phyloP scores from a whole-genome alignment of 2,113 vertebrate species.

The Microcebus murinus region DNA sequence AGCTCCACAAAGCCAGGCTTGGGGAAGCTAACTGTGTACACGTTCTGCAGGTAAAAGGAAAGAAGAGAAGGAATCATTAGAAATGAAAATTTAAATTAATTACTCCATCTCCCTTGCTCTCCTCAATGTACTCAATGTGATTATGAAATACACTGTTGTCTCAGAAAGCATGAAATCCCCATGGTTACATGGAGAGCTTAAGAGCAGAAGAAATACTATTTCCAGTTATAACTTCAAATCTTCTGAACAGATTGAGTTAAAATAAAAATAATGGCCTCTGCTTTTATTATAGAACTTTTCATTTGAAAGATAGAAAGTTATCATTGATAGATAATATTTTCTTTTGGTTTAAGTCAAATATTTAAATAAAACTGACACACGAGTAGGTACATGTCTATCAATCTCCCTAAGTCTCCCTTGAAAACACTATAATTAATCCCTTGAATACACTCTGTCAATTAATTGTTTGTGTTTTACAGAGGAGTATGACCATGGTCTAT shows the following conservation, averaged over 20 bases:
- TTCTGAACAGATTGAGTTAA: not conserved
- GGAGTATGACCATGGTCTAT: not conserved
- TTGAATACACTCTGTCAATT: not conserved
- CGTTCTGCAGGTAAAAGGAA: slow-evolving; percentile 87
- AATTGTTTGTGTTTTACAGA: slow-evolving; percentile 59
- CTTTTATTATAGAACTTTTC: slow-evolving; percentile 51
- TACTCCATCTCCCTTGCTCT: not conserved
- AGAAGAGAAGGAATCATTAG: not conserved
- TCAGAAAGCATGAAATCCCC: not conserved
- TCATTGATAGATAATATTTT: not conserved
- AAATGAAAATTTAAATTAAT: slow-evolving; percentile 9
- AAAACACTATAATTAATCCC: slow-evolving; percentile 43
- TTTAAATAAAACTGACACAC: not conserved
- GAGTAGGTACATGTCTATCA: not conserved
- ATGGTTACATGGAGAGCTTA: not conserved
- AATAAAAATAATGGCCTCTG: not conserved
- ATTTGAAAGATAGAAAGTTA: slow-evolving; percentile 24
- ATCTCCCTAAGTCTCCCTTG: slow-evolving; percentile 9
- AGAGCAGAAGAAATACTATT: not conserved
- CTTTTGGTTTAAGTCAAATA: slow-evolving; percentile 15
- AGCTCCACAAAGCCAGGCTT: slow-evolving; percentile 95
- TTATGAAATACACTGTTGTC: slow-evolving; percentile 23
- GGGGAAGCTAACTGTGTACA: slow-evolving; percentile 94
- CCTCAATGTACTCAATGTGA: not conserved
- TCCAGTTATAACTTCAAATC: not conserved